These are phyloP conservation scores for Oncorhynchus nerka DNA, from an alignment of 2,113 vertebrate genomes.

Conservation along the genomic window DNA sequence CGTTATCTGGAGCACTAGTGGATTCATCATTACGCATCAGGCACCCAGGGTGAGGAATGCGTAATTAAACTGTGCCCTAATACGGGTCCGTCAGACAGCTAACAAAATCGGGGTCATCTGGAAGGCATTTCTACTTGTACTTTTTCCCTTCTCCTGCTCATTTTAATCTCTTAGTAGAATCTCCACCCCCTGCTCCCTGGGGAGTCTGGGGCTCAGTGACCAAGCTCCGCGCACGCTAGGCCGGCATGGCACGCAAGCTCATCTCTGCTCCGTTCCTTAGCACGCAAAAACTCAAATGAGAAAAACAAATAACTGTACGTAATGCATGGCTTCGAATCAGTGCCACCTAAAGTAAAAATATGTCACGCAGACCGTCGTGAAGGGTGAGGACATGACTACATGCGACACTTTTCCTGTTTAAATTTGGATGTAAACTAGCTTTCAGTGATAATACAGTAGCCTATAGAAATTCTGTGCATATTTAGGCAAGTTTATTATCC, in stretches of 20 bases:
- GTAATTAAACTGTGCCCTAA: conserved; percentile 30
- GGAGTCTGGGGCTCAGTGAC: conserved; percentile 71
- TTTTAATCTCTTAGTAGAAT: conserved; percentile 73
- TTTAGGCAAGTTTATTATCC: too few species aligned
- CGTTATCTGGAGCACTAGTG: too few species aligned
- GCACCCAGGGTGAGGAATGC: conserved; percentile 31
- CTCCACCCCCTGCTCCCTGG: conserved; percentile 59
- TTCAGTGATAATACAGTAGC: neutral
- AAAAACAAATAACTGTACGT: conserved; percentile 60
- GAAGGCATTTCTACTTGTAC: conserved; percentile 76
- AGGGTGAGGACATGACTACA: neutral
- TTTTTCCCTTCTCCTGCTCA: conserved; percentile 66
- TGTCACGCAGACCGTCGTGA: conserved; percentile 48
- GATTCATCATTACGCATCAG: conserved; percentile 12
- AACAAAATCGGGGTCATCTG: conserved; percentile 71
- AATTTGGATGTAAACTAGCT: neutral
- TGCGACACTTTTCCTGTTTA: neutral
- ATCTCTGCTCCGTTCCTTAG: conserved; percentile 50
- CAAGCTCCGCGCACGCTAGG: conserved; percentile 68
- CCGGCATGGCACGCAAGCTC: conserved; percentile 74
- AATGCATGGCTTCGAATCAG: conserved; percentile 51
- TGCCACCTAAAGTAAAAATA: conserved; percentile 44
- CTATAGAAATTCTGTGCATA: too few species aligned
- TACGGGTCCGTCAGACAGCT: conserved; percentile 47
- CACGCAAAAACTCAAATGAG: conserved; percentile 56